Evolutionary conservation across 1,140 invertebrate genomes (phyloP).

Genomic region (Dolichoris vasculosae): DNA sequence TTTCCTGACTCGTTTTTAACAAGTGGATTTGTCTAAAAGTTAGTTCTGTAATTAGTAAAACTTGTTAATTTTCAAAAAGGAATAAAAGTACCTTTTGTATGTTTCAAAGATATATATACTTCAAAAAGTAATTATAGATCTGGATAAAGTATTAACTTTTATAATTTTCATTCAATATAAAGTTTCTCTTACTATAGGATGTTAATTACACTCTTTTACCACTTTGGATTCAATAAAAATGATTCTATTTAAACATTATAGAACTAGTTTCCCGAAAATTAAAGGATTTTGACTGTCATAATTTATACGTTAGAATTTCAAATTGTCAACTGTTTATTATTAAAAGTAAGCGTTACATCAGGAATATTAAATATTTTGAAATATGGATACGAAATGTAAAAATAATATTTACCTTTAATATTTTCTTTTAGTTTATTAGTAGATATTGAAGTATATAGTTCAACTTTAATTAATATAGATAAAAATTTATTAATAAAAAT

Average conservation of each 20-base stretch:
- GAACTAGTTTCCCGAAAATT: not conserved
- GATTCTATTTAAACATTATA: not conserved
- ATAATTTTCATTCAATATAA: not conserved
- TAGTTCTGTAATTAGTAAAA: conserved; percentile 5
- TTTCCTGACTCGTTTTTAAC: not conserved
- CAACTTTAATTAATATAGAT: not conserved
- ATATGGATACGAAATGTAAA: no score
- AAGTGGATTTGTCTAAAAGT: not conserved
- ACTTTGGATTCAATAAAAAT: not conserved
- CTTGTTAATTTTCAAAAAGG: not conserved
- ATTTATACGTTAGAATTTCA: not conserved
- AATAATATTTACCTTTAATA: no score
- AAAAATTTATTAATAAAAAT: not conserved
- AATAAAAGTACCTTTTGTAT: conserved; percentile 10
- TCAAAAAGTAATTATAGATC: not conserved
- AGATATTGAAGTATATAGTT: not conserved
- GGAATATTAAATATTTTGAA: no score
- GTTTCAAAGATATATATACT: not conserved
- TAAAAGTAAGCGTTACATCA: not conserved
- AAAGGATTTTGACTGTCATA: not conserved
- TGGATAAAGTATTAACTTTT: conserved; percentile 5
- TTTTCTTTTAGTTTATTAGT: not conserved
- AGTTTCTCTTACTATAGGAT: not conserved
- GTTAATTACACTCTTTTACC: not conserved
- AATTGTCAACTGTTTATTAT: not conserved